A percentile compares a stretch with the other conserved stretches of the same genome.
These are phyloP conservation scores for Tetramorium simillimum DNA, from an alignment of 1,140 invertebrate genomes.

Conservation along the genomic window DNA sequence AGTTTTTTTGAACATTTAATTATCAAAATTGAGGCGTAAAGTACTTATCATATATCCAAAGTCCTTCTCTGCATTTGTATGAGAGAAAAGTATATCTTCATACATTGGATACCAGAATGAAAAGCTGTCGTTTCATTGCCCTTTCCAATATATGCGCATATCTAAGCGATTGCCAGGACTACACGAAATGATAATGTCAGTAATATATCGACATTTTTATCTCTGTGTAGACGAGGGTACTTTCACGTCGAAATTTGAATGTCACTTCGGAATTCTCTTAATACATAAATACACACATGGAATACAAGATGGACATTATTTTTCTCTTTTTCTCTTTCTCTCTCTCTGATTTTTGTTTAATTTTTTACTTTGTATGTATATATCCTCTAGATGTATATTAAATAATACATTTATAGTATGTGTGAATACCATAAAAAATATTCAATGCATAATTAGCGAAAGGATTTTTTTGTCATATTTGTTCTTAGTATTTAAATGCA, in stretches of 20 bases:
- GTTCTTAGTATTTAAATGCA: constrained; percentile 41
- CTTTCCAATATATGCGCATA: neutral
- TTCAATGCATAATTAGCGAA: neutral
- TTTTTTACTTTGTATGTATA: too few species aligned
- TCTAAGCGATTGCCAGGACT: neutral
- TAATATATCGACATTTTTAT: neutral
- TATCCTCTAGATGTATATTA: too few species aligned
- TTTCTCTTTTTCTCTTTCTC: too few species aligned
- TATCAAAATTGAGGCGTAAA: neutral
- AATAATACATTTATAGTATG: too few species aligned
- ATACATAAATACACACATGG: neutral
- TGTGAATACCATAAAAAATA: constrained; percentile 26
- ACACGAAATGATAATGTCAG: neutral
- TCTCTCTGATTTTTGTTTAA: too few species aligned
- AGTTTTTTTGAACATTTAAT: neutral
- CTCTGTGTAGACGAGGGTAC: neutral
- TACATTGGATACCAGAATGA: neutral
- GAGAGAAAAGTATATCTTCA: neutral
- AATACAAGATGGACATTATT: neutral
- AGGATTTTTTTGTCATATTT: neutral
- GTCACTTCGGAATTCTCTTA: neutral
- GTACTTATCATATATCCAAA: neutral
- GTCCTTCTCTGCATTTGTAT: neutral
- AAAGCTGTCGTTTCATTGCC: neutral
- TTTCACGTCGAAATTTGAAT: neutral